Evolutionary conservation across 92 coral and sea anemone species (phyloP).

Genomic region (Meandrina meandrites): DNA sequence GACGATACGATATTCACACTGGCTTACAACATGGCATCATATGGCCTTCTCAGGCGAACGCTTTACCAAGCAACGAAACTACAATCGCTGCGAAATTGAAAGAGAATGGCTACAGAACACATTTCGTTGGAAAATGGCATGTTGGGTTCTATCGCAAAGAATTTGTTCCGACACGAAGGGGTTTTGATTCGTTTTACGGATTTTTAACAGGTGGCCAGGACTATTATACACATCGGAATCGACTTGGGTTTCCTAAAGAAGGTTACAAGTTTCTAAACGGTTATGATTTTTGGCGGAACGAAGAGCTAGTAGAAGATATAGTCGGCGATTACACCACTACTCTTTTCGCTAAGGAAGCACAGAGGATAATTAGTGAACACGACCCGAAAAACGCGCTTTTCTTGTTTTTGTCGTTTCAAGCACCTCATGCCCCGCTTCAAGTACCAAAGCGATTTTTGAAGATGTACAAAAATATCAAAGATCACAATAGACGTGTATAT

Average conservation of each 20-base stretch:
- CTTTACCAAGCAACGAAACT: conserved; percentile 47
- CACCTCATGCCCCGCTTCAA: conserved; percentile 39
- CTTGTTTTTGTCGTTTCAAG: conserved; percentile 48
- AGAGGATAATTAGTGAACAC: conserved; percentile 38
- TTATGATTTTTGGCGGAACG: conserved; percentile 45
- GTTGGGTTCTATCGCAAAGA: conserved; percentile 51
- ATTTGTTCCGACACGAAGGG: conserved; percentile 60
- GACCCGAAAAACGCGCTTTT: conserved; percentile 36
- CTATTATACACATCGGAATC: conserved; percentile 47
- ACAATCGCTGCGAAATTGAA: conserved; percentile 47
- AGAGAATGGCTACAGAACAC: conserved; percentile 49
- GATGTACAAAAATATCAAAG: conserved; percentile 23
- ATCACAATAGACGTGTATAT: conserved; percentile 35
- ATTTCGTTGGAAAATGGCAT: conserved; percentile 71
- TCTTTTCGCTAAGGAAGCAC: conserved; percentile 38
- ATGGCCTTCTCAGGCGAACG: conserved; percentile 55
- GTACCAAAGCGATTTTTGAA: conserved; percentile 38
- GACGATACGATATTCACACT: conserved; percentile 57
- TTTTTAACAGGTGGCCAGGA: conserved; percentile 58
- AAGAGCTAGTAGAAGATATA: not conserved
- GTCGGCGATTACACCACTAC: conserved; percentile 30
- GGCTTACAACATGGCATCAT: conserved; percentile 55
- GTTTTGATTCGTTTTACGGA: conserved; percentile 68
- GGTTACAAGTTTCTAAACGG: conserved; percentile 22
- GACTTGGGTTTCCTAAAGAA: conserved; percentile 42